Evolutionary conservation across 2,113 vertebrate species (phyloP).

Genomic region (Leptosomus discolor): DNA sequence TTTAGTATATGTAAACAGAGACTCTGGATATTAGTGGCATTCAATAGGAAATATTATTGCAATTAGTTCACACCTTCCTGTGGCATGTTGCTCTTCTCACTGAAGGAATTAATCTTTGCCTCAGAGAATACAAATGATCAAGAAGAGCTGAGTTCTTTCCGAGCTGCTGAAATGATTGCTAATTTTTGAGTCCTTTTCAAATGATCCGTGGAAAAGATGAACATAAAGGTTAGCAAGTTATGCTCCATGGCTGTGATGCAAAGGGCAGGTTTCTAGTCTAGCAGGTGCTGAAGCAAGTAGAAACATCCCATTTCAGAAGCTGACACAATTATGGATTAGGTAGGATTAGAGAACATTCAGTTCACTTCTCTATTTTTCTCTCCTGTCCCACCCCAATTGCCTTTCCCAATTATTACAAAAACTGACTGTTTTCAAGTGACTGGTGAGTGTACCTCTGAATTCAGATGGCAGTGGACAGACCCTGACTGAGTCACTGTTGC

Average conservation of each 20-base stretch:
- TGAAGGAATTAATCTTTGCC: constrained; percentile 25
- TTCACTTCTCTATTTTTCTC: neutral
- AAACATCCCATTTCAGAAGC: neutral
- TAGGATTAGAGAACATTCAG: neutral
- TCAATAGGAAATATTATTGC: neutral
- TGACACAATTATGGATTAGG: constrained; percentile 53
- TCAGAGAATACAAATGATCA: neutral
- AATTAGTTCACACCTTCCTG: neutral
- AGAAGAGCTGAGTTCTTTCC: neutral
- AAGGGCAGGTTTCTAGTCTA: constrained; percentile 53
- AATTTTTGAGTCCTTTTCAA: constrained; percentile 29
- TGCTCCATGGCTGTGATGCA: neutral
- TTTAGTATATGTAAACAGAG: neutral
- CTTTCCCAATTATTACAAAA: neutral
- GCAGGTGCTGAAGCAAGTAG: constrained; percentile 26
- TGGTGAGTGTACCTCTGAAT: neutral
- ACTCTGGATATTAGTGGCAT: neutral
- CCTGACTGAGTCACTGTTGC: neutral
- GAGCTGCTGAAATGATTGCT: neutral
- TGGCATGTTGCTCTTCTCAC: neutral
- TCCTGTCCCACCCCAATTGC: neutral
- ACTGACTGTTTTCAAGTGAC: neutral
- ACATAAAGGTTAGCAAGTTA: constrained; percentile 44
- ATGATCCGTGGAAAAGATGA: constrained; percentile 42
- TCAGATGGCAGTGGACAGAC: neutral